Base-by-base conservation (phyloP, 2,888 invertebrate species). In the Flabesymbios commensalis region DNA sequence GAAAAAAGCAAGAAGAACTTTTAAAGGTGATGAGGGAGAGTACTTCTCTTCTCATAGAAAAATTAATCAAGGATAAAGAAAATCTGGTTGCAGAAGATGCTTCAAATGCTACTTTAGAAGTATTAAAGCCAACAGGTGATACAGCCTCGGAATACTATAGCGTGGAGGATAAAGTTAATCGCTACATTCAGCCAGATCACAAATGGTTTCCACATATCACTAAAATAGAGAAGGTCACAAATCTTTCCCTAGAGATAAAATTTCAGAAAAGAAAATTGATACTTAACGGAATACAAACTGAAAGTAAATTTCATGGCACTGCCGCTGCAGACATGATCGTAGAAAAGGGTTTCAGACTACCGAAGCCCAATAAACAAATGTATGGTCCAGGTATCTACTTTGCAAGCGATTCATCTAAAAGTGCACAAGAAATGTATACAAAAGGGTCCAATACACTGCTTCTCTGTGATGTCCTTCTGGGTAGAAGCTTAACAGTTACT, bases 401-500 rank as follows among this genome's bases (percentile, higher is more conserved):
- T 59, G 64, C 66, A 14, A 61, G 57, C 2, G 66, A 66, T 55
- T 60, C 66, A 24, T 66, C 66, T 7, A 64, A 63, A 42, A 66
- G 66, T 57, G 66, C 65, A 2, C 59, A 60, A 31, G 49, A 57
- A 17, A 32, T 53, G 45, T 66, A 66, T 47, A 64, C 66, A 24
- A 60, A 64, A 36, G 66, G 56, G 10, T 66, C 66, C 10, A 61
- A 61, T 39, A 60, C 42, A 58, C 61, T 66, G 2, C 58, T 66
- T 1, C 36, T 64, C 19, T 66, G 66, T 54, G 64, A 64, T 10
- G 66, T 66, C 10, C 57, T 64, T 3, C 57, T 66, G 2, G 66
- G 64, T 14, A 64, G 39, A 39, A 26, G 49, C 19, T 24, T 39
- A 14, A 61, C 61, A 1, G 57, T 54, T 26, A 33, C 2, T 1